Percentiles rank a stretch among this genome's conserved stretches.
These are phyloP conservation scores for Yponomeuta cagnagella DNA, from an alignment of 2,888 invertebrate genomes.

Conservation along the genomic window DNA sequence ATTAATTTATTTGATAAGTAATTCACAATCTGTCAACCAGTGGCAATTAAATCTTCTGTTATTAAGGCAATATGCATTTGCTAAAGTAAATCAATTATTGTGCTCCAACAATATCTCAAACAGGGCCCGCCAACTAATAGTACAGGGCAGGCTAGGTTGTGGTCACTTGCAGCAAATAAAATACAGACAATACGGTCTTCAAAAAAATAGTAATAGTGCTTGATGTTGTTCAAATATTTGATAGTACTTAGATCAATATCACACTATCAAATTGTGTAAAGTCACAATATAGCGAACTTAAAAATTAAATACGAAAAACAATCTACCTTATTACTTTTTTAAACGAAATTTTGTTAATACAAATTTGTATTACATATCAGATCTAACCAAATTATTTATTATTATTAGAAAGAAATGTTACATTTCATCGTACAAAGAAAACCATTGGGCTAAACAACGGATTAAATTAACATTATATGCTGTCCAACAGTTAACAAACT, in stretches of 20 bases:
- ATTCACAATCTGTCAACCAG: conserved; percentile 65
- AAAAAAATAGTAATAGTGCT: neutral
- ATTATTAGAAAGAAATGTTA: neutral
- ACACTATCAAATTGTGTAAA: conserved; percentile 8
- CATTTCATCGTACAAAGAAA: neutral
- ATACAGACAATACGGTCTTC: neutral
- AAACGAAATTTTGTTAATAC: neutral
- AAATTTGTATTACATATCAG: neutral
- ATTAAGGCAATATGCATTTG: conserved; percentile 60
- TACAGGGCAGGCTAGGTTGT: conserved; percentile 43
- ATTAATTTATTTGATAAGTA: conserved; percentile 70
- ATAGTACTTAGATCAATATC: conserved; percentile 1
- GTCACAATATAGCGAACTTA: conserved; percentile 1
- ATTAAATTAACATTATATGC: conserved; percentile 10
- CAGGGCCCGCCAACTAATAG: conserved; percentile 38
- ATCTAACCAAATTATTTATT: neutral
- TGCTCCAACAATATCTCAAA: conserved; percentile 27
- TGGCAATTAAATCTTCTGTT: conserved; percentile 62
- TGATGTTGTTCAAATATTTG: conserved; percentile 2
- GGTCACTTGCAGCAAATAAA: neutral
- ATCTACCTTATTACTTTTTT: neutral
- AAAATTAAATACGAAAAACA: neutral
- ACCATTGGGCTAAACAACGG: neutral
- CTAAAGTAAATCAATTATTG: conserved; percentile 67
- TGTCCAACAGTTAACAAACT: conserved; percentile 64